Conservation (phyloP, 2,113 vertebrate genomes). For the Hipposideros armiger region DNA sequence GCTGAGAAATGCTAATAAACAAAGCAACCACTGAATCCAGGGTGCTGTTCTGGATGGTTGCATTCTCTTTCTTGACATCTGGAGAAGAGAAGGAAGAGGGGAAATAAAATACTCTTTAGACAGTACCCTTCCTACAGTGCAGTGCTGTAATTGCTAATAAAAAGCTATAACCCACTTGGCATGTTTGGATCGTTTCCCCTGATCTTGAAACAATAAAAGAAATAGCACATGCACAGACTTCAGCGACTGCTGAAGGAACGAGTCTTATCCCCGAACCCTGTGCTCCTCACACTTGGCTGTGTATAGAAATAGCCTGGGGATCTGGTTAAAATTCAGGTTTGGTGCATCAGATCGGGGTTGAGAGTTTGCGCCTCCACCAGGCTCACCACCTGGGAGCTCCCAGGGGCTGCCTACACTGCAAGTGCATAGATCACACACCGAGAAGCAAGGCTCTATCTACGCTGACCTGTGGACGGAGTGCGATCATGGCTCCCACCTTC, state of each 20-base stretch:
- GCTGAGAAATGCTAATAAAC: not conserved
- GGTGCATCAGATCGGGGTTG: accelerated
- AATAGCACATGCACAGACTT: not conserved
- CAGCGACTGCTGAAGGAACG: not conserved
- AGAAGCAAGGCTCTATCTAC: not conserved
- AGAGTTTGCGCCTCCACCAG: not conserved
- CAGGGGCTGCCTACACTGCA: accelerated
- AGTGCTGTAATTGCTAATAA: not conserved
- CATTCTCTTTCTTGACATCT: not conserved
- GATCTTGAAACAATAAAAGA: not conserved
- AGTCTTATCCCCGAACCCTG: not conserved
- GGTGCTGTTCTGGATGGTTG: not conserved
- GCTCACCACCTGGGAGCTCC: not conserved
- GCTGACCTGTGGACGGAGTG: not conserved
- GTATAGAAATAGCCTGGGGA: accelerated
- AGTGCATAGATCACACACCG: accelerated
- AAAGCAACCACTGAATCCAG: not conserved
- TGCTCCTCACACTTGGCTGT: not conserved
- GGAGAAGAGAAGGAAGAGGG: not conserved
- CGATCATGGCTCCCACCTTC: not conserved
- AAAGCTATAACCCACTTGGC: not conserved
- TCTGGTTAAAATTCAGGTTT: not conserved
- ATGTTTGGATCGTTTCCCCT: not conserved
- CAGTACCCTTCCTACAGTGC: not conserved
- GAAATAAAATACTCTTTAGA: not conserved